Conservation (phyloP, 2,888 invertebrate species). For the Arctia plantaginis region DNA sequence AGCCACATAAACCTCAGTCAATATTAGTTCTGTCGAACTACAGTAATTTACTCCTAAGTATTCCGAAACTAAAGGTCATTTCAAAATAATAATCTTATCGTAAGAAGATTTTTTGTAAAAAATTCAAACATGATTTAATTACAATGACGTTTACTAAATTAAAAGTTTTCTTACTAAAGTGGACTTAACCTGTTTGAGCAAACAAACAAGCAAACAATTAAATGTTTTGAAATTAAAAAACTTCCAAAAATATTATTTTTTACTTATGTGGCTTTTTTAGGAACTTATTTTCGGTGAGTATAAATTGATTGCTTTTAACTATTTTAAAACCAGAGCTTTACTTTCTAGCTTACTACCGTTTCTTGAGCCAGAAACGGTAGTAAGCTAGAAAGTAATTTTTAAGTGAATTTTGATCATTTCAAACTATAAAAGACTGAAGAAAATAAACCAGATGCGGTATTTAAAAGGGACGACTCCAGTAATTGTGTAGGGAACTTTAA, state of each 20-base stretch:
- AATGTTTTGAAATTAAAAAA: neutral
- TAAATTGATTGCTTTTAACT: neutral
- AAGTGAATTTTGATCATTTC: neutral
- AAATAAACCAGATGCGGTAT: neutral
- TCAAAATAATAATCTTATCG: neutral
- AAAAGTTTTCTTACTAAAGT: neutral
- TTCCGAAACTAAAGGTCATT: neutral
- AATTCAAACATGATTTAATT: too few relatives aligned
- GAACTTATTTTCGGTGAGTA: neutral
- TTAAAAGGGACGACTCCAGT: neutral
- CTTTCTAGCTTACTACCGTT: too few relatives aligned
- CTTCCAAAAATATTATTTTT: neutral
- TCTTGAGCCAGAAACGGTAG: neutral
- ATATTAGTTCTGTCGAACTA: neutral
- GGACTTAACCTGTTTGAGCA: neutral
- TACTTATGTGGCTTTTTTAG: neutral
- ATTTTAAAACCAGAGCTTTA: too few relatives aligned
- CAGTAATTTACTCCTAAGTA: neutral
- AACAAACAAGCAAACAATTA: neutral
- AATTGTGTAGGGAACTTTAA: conserved; percentile 16
- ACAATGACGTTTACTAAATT: too few relatives aligned
- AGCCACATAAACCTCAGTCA: too few relatives aligned
- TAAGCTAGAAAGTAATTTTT: neutral
- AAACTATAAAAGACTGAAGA: neutral
- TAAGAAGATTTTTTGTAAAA: neutral